phyloP scores from a whole-genome alignment of 1,140 invertebrate species.

The Thaumetopoea pityocampa region DNA sequence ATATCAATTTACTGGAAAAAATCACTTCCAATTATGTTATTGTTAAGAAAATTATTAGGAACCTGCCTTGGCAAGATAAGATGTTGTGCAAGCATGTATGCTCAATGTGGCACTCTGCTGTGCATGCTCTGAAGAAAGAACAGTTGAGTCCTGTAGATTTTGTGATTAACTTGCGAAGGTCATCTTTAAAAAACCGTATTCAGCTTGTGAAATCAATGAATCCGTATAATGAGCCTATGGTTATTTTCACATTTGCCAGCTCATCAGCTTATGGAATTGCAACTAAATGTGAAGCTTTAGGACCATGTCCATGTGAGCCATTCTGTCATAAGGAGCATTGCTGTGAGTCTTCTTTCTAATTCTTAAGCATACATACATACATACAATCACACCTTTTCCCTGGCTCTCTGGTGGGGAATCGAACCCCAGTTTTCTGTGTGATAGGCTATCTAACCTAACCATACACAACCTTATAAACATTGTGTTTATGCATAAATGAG shows the following conservation, averaged over 20 bases:
- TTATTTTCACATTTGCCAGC: constrained; percentile 56
- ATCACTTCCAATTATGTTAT: constrained; percentile 67
- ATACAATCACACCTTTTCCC: no score
- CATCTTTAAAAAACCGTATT: constrained; percentile 17
- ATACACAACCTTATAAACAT: no score
- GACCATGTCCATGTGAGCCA: constrained; percentile 36
- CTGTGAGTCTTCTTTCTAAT: constrained; percentile 39
- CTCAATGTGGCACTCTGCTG: constrained; percentile 54
- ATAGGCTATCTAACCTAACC: no score
- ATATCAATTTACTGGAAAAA: constrained; percentile 39
- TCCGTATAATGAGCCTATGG: constrained; percentile 48
- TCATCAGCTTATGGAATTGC: constrained; percentile 27
- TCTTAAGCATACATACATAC: no score
- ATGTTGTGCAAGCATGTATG: constrained; percentile 53
- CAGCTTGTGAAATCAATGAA: constrained; percentile 38
- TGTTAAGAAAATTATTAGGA: constrained; percentile 59
- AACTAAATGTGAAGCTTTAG: constrained; percentile 37
- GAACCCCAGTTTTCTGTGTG: no score
- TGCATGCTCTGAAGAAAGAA: constrained; percentile 44
- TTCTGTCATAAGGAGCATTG: constrained; percentile 51
- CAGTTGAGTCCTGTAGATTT: constrained; percentile 50
- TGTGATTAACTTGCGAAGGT: constrained; percentile 31
- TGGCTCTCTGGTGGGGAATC: no score
- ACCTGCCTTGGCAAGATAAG: constrained; percentile 63
- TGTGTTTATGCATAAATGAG: no score